Percentiles rank a stretch among this genome's conserved stretches.
Conservation (phyloP, 2,797 vertebrate species). For the Micropoecilia bifurca region DNA sequence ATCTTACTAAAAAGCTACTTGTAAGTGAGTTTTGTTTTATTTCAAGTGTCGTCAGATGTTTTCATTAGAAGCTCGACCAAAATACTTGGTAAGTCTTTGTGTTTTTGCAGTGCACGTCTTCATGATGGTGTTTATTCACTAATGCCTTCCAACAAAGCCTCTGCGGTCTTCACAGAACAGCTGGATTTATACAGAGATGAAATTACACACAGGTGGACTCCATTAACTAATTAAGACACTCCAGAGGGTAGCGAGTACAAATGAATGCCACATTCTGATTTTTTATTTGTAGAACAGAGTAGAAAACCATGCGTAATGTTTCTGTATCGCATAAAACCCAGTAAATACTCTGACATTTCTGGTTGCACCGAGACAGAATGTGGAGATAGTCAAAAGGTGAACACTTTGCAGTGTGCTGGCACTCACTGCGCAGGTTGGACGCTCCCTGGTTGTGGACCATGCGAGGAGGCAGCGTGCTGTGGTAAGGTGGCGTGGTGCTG, state of each 20-base stretch:
- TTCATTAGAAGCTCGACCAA: no score
- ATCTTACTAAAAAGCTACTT: no score
- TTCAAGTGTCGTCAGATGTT: background rate
- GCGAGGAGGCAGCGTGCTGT: constrained; percentile 90
- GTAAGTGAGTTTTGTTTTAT: background rate
- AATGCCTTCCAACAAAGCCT: background rate
- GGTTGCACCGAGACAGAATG: background rate
- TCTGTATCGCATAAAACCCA: background rate
- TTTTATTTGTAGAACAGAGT: background rate
- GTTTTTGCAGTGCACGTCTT: background rate
- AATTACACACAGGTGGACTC: background rate
- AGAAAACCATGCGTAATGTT: background rate
- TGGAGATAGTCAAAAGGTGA: background rate
- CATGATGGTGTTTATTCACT: constrained; percentile 1
- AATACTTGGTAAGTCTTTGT: no score
- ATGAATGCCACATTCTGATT: background rate
- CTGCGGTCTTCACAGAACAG: background rate
- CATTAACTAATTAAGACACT: background rate
- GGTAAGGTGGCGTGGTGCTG: constrained; percentile 93
- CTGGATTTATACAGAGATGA: background rate
- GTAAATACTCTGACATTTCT: background rate
- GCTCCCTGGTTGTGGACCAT: constrained; percentile 85
- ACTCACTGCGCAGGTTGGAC: constrained; percentile 92
- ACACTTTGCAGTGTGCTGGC: constrained; percentile 1
- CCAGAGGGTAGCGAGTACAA: background rate